Evolutionary conservation across 2,113 vertebrate species (phyloP).

Genomic region (Reinhardtius hippoglossoides): DNA sequence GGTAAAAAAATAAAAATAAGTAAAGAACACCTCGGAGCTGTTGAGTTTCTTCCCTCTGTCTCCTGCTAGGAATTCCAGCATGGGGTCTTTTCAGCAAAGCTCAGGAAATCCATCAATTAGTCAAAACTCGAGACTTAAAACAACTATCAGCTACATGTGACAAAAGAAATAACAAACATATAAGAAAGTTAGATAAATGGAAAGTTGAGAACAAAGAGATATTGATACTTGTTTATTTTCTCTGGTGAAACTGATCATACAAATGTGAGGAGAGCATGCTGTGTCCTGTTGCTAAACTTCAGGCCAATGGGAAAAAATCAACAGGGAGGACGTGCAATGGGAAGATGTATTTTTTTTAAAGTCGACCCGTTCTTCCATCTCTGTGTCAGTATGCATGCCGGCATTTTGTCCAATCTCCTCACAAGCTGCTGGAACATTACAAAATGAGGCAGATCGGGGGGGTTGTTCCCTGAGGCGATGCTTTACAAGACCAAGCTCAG

Average conservation of each 20-base stretch:
- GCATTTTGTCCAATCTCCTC: not conserved
- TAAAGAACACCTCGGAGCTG: constrained; percentile 36
- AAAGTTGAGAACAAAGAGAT: not conserved
- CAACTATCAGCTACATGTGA: not conserved
- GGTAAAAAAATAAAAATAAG: constrained; percentile 5
- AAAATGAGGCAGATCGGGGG: constrained; percentile 7
- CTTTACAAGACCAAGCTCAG: not conserved
- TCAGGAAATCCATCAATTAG: too few species aligned
- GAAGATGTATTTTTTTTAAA: not conserved
- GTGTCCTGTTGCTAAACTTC: constrained; percentile 21
- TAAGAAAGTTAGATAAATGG: constrained; percentile 1
- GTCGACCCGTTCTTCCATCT: not conserved
- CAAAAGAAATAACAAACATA: not conserved
- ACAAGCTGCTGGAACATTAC: not conserved
- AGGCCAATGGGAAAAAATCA: constrained; percentile 9
- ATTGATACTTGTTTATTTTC: not conserved
- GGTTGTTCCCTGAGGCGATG: too few species aligned
- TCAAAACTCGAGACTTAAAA: not conserved
- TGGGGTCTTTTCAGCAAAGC: too few species aligned
- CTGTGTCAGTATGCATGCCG: not conserved
- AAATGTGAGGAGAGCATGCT: not conserved
- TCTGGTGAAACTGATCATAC: constrained; percentile 4
- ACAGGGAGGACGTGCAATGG: not conserved
- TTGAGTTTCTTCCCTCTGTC: constrained; percentile 29
- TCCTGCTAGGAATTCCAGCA: not conserved